Evolutionary conservation across 1,140 invertebrate species (phyloP), one percentile per base, ranked within the genome.

Genomic region (Drosophila paulistorum): DNA sequence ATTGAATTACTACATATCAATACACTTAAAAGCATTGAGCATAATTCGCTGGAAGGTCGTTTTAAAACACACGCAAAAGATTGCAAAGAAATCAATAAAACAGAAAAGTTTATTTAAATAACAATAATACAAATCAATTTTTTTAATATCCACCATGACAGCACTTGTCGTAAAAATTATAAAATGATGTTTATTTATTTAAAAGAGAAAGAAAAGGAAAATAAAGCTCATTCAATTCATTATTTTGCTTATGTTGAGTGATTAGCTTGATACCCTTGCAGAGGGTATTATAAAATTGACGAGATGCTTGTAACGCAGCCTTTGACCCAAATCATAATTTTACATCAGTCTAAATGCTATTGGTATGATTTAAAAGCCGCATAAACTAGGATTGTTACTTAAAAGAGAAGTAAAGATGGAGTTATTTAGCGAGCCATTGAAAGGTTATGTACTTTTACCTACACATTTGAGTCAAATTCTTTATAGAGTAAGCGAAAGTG

Each of bases 41-140:
- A 70, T 37, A 71, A 57, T 54, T 54, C 30, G 14, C 30, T 33
- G n/a, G 23, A 14, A 7, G 10, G n/a, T 7, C 5, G 30, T 26
- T 39, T 13, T 39, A 10, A n/a, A 35, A 71, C 60, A 65, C 75
- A 78, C 20, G 54, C 17, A 23, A 23, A 23, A 23, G 37, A 73
- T 74, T 68, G 55, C 82, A 87, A 87, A 74, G 82, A 85, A 87
- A 89, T 77, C 76, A 87, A 87, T 87, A 87, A 87, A 87, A 79
- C 77, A 62, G 65, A 73, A 77, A 87, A 83, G 77, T 87, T 87
- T 87, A 87, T 89, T 83, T 65, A 61, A 79, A 68, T 70, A 69
- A 89, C 83, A 87, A 87, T 87, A 83, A 87, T 83, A 87, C 84
- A 87, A 86, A 86, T 89, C 76, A 83, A 67, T 72, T 87, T 87